phyloP scores from a whole-genome alignment of 1,140 invertebrate species.

The Pseudomyrmex dendroicus region DNA sequence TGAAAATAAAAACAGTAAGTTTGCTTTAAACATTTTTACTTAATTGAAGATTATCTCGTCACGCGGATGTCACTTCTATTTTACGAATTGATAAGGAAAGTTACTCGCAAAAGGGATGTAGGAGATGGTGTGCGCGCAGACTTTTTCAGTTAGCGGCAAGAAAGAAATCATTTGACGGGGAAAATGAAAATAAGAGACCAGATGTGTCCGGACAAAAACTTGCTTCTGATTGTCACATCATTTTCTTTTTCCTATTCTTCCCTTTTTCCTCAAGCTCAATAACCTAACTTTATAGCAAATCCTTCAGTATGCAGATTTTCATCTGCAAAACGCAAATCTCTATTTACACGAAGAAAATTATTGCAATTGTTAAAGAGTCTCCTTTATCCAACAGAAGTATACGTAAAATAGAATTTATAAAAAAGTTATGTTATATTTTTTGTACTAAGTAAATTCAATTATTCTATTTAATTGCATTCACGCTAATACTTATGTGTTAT shows the following conservation, averaged over 20 bases:
- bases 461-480: no score
- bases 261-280: slow-evolving; percentile 31
- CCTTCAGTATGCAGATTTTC: slow-evolving; percentile 28
- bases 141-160: slow-evolving; percentile 66
- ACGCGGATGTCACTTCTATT: slow-evolving; percentile 15
- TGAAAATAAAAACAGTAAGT: neutral
- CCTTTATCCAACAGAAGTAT: neutral
- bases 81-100: slow-evolving; percentile 45
- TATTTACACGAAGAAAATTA: neutral
- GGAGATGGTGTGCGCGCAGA: slow-evolving; percentile 49
- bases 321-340: neutral
- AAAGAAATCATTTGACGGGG: slow-evolving; percentile 68
- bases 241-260: slow-evolving; percentile 60
- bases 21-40: slow-evolving; percentile 42
- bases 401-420: neutral
- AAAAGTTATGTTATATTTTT: no score
- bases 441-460: no score
- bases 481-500: no score
- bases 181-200: slow-evolving; percentile 74
- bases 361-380: neutral
- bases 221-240: slow-evolving; percentile 68
- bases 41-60: slow-evolving; percentile 55
- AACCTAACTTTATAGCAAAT: slow-evolving; percentile 11
- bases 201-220: slow-evolving; percentile 70
- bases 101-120: slow-evolving; percentile 17